Conservation (phyloP, 2,113 vertebrate species). For the Eurystomus gularis region DNA sequence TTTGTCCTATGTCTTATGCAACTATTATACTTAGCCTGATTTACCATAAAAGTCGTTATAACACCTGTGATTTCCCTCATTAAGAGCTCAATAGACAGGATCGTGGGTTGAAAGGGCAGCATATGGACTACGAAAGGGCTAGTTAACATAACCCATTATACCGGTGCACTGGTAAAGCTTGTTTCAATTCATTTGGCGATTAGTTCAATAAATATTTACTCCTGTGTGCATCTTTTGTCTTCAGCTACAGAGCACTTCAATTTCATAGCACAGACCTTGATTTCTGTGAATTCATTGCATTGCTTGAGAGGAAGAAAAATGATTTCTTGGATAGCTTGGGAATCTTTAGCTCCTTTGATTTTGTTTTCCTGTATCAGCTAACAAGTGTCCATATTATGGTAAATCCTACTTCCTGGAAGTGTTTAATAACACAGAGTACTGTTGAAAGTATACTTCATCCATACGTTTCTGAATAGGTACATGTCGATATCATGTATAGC, state of each 20-base stretch:
- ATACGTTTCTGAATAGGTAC: neutral
- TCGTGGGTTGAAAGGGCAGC: slow-evolving; percentile 71
- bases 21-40: slow-evolving; percentile 53
- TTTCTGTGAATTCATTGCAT: slow-evolving; percentile 64
- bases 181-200: slow-evolving; percentile 76
- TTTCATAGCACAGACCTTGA: slow-evolving; percentile 54
- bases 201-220: slow-evolving; percentile 81
- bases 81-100: slow-evolving; percentile 63
- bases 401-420: neutral
- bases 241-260: slow-evolving; percentile 71
- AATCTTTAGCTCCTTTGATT: slow-evolving; percentile 36
- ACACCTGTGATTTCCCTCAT: slow-evolving; percentile 76
- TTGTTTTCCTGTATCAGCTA: slow-evolving; percentile 7
- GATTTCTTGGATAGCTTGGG: slow-evolving; percentile 42
- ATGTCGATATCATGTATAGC: neutral
- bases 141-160: slow-evolving; percentile 73
- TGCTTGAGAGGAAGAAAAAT: slow-evolving; percentile 56
- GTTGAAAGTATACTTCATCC: slow-evolving; percentile 18
- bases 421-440: neutral
- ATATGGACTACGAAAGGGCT: slow-evolving; percentile 69
- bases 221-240: slow-evolving; percentile 70
- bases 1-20: slow-evolving; percentile 10
- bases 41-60: slow-evolving; percentile 68
- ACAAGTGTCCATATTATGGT: neutral
- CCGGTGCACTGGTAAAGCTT: slow-evolving; percentile 73